Conservation (phyloP, 2,113 vertebrate genomes). For the Thunnus maccoyii region DNA sequence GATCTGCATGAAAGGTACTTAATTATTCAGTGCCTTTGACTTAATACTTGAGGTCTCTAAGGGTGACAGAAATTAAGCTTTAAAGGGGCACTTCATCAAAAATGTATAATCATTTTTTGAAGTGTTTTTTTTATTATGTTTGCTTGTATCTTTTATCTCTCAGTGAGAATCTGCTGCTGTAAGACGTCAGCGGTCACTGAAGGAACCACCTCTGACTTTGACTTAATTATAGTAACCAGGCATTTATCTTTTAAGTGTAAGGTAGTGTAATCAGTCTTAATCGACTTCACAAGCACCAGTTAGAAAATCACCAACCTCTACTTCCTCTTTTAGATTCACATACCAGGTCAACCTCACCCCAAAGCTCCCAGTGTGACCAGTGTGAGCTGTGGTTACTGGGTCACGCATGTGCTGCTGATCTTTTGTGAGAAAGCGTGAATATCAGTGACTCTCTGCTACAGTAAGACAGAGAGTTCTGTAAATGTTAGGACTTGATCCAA, state of each 20-base stretch:
- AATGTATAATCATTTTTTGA: conserved; percentile 35
- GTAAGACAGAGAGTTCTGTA: background rate
- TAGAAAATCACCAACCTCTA: conserved; percentile 5
- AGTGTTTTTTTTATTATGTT: conserved; percentile 1
- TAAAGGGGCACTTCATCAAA: conserved; percentile 57
- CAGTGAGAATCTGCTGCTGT: background rate
- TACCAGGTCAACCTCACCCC: background rate
- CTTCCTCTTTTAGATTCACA: background rate
- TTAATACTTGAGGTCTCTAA: conserved; percentile 32
- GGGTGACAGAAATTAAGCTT: conserved; percentile 38
- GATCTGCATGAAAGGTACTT: conserved; percentile 54
- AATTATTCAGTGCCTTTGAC: conserved; percentile 63
- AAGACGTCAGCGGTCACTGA: background rate
- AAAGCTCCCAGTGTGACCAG: background rate
- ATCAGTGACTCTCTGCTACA: conserved; percentile 21
- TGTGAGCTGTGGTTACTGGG: background rate
- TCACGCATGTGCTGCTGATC: background rate
- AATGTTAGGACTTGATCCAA: conserved; percentile 11
- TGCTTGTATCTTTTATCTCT: conserved; percentile 35
- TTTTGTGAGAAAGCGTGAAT: conserved; percentile 22
- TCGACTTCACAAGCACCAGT: background rate
- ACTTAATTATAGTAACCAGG: background rate
- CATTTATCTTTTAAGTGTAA: too few species aligned
- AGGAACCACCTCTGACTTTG: background rate
- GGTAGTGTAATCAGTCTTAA: too few species aligned